Evolutionary conservation across 92 coral and sea anemone species (phyloP).

Genomic region (Zoanthus solanderi): DNA sequence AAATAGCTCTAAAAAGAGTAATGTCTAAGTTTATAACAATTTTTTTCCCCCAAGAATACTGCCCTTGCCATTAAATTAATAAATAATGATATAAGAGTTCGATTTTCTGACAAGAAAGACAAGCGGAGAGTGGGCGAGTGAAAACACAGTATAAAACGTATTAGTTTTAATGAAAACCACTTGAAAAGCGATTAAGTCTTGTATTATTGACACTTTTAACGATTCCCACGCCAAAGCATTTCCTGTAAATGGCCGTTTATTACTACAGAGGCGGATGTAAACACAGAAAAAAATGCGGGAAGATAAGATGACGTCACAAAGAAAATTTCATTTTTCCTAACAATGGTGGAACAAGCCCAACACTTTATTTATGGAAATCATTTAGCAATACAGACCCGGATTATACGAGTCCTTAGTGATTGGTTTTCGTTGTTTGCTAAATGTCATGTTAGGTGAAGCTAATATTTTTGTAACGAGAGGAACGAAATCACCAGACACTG

Average conservation of each 20-base stretch:
- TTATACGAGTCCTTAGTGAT: background rate
- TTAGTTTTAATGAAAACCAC: background rate
- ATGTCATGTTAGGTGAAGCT: background rate
- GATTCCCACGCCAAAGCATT: constrained; percentile 29
- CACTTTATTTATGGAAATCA: background rate
- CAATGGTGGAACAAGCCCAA: constrained; percentile 45
- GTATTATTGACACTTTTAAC: background rate
- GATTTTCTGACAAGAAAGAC: background rate
- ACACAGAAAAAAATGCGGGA: constrained; percentile 14
- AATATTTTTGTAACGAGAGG: background rate
- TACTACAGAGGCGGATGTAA: constrained; percentile 19
- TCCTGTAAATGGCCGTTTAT: background rate
- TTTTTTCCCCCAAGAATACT: background rate
- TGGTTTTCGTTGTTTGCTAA: constrained; percentile 1
- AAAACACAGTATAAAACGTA: background rate
- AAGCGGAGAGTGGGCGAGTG: background rate
- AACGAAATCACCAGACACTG: constrained; percentile 1
- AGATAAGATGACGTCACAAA: constrained; percentile 31
- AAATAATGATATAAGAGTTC: background rate
- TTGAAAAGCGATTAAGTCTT: background rate
- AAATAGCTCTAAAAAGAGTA: background rate
- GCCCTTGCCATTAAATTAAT: background rate
- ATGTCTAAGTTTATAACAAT: background rate
- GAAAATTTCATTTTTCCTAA: background rate
- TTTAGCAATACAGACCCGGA: background rate